A percentile compares a stretch with the other conserved stretches of the same genome.
These are phyloP conservation scores for Corapipo altera DNA, from an alignment of 2,113 vertebrate genomes.

Conservation along the genomic window DNA sequence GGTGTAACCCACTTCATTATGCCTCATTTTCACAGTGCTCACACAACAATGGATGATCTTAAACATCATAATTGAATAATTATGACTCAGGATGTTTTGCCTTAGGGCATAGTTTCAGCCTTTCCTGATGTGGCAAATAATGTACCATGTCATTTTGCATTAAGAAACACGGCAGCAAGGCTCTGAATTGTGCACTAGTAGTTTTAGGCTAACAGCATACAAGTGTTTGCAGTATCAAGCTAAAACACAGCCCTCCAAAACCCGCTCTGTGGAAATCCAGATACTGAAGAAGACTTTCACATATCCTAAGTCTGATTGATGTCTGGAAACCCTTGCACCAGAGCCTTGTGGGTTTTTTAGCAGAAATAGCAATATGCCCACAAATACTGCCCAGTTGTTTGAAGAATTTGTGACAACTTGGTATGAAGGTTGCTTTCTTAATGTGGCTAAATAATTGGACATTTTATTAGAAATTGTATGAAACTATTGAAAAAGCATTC, in stretches of 20 bases:
- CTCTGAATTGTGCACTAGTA: background rate
- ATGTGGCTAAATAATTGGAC: background rate
- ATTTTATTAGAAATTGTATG: background rate
- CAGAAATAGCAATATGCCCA: background rate
- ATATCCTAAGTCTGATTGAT: background rate
- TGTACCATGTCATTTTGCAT: slow-evolving; percentile 13
- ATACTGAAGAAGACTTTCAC: background rate
- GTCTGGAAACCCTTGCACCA: background rate
- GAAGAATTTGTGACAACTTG: background rate
- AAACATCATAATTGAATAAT: slow-evolving; percentile 57
- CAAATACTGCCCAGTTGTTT: background rate
- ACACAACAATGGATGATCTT: slow-evolving; percentile 47
- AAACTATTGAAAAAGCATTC: background rate
- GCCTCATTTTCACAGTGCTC: slow-evolving; percentile 5
- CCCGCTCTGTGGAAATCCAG: background rate
- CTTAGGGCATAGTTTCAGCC: slow-evolving; percentile 2
- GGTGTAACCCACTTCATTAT: slow-evolving; percentile 28
- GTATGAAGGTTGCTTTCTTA: background rate
- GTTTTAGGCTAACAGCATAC: background rate
- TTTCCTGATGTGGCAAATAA: slow-evolving; percentile 55
- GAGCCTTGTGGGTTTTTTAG: background rate
- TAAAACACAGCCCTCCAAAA: background rate
- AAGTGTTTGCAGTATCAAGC: background rate
- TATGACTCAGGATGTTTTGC: slow-evolving; percentile 51
- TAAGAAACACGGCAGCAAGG: background rate